Evolutionary conservation across 2,888 invertebrate genomes (phyloP).

Genomic region (Pachliopta kotzebuea): DNA sequence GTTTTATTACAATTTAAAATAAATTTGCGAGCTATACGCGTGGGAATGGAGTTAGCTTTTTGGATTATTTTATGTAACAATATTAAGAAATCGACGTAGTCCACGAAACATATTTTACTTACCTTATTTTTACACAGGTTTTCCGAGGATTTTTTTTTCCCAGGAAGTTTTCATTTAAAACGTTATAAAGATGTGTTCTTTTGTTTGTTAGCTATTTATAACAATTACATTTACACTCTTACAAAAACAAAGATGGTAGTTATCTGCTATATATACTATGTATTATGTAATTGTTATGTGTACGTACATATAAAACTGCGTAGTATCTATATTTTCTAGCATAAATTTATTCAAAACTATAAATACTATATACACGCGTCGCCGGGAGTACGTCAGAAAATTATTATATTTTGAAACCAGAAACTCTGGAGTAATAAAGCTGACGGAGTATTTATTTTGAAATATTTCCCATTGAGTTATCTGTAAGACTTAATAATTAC

Average conservation of each 20-base stretch:
- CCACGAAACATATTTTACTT: neutral
- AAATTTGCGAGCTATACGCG: constrained; percentile 21
- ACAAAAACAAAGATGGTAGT: too few relatives aligned
- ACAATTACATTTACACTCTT: too few relatives aligned
- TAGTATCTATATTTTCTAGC: neutral
- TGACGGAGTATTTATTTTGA: neutral
- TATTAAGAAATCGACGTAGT: neutral
- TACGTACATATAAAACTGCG: too few relatives aligned
- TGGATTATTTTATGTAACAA: constrained; percentile 1
- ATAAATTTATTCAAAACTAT: constrained; percentile 5
- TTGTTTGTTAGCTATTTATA: too few relatives aligned
- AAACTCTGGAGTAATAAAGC: neutral
- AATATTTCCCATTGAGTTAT: too few relatives aligned
- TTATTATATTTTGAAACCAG: neutral
- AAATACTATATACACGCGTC: neutral
- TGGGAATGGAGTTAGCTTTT: constrained; percentile 14
- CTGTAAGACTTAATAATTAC: too few relatives aligned
- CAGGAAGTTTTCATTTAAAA: too few relatives aligned
- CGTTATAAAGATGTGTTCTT: too few relatives aligned
- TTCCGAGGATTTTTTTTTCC: too few relatives aligned
- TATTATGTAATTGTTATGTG: too few relatives aligned
- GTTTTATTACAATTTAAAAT: constrained; percentile 27
- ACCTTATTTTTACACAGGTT: neutral
- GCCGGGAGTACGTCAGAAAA: neutral
- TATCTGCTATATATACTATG: too few relatives aligned